phyloP scores from a whole-genome alignment of 2,888 invertebrate species.

The Cantharis lateralis region DNA sequence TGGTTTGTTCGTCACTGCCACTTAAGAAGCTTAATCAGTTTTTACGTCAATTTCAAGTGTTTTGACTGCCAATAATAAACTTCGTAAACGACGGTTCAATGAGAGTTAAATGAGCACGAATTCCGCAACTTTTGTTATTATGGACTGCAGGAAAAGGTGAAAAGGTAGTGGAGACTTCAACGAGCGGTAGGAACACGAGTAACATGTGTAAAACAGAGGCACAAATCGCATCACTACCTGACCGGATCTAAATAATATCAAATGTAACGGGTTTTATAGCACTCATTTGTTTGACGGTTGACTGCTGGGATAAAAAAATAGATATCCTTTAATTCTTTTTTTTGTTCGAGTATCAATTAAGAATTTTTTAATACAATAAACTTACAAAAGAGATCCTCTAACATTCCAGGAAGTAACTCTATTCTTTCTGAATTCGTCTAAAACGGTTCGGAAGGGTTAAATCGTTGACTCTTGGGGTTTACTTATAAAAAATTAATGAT shows the following conservation, averaged over 20 bases:
- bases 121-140: conserved; percentile 10
- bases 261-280: conserved; percentile 41
- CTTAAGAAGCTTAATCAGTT: conserved; percentile 20
- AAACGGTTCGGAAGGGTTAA: background rate
- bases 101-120: background rate
- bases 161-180: conserved; percentile 6
- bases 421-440: background rate
- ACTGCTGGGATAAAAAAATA: conserved; percentile 32
- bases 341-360: conserved; percentile 34
- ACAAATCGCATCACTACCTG: conserved; percentile 43
- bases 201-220: conserved; percentile 41
- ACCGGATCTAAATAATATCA: conserved; percentile 44
- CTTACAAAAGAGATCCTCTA: background rate
- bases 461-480: background rate
- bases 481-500: background rate
- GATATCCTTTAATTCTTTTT: conserved; percentile 21
- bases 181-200: conserved; percentile 19
- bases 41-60: conserved; percentile 20
- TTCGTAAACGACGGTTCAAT: conserved; percentile 5
- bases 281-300: conserved; percentile 25
- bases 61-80: conserved; percentile 25
- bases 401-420: background rate
- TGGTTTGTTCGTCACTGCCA: conserved; percentile 11
- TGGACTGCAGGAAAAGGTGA: too few species aligned
- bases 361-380: conserved; percentile 1